phyloP scores from a whole-genome alignment of 1,140 invertebrate species.

The Rhopalosiphum maidis region DNA sequence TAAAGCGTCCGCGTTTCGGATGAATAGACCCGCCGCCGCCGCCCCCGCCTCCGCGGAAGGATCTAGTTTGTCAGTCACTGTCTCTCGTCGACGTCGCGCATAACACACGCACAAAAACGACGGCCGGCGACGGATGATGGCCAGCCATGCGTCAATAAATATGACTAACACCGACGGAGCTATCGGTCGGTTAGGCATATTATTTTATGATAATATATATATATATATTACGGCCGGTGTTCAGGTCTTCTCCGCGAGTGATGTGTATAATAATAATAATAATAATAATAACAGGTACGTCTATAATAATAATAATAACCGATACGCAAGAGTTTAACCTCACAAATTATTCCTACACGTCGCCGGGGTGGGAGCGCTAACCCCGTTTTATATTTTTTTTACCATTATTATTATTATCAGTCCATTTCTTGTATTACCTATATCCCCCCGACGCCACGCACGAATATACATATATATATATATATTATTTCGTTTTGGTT shows the following conservation, averaged over 20 bases:
- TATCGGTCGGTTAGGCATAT: conserved; percentile 13
- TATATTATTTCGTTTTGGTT: neutral
- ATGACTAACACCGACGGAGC: neutral
- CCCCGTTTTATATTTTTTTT: neutral
- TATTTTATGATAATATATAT: neutral
- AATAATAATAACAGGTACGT: neutral
- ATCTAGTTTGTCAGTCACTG: conserved; percentile 39
- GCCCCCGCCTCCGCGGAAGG: neutral
- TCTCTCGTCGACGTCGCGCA: conserved; percentile 19
- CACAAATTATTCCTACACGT: neutral
- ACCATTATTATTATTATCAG: neutral
- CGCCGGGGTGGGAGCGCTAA: neutral
- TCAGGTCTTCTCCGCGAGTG: neutral
- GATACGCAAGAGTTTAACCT: conserved; percentile 44
- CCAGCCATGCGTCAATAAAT: conserved; percentile 53
- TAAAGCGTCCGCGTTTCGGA: conserved; percentile 53
- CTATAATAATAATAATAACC: conserved; percentile 3
- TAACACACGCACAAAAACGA: neutral
- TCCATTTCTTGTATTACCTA: neutral
- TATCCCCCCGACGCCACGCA: neutral
- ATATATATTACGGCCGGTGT: neutral
- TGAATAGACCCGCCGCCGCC: conserved; percentile 39
- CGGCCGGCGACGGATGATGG: neutral
- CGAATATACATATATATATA: neutral
- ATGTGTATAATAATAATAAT: conserved; percentile 4